Base-by-base conservation (phyloP, 2,888 invertebrate species). In the Conchocele bisecta region DNA sequence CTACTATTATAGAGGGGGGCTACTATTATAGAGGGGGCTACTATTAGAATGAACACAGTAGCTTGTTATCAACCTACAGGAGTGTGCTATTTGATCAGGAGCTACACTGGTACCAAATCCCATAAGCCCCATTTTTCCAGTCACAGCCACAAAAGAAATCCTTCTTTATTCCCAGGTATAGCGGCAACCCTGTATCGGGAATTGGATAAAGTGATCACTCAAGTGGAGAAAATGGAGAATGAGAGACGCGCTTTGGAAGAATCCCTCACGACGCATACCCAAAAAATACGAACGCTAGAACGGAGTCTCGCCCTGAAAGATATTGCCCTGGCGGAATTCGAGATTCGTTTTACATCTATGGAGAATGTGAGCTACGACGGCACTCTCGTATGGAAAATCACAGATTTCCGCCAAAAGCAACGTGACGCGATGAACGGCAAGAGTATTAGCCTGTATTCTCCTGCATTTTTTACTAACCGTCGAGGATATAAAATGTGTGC, bases 401-500 rank as follows among this genome's bases (percentile, higher is more conserved):
- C 81, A 0, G 86, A 89, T 39, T 88, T 88, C 63, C 76, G 67
- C 7, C 73, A 86, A 59, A 83, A 84, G 35, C 83, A 85, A 22
- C 76, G 83, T 6, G 89, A 90, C 24, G 90, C 90, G 0, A 57
- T 82, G 1, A 77, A 65, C 33, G 88, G 88, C 3, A 73, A 75
- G 41, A 75, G 81, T n/a, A 86, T 87, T n/a, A 89, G 89, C 69
- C 72, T 89, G 31, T 86, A 85, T 64, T 90, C 90, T 1, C 86
- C 86, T 0, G 75, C 86, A 3, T 91, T 91, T 81, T 90, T 84
- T 77, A 88, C 91, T 1, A 83, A 83, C 11, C 78, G 80, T 5
- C 75, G 71, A 20, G 90, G 90, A 33, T 91, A 90, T 74, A 89
- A 89, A 73, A 83, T 90, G 87, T 89, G 88, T 65, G 77, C 81